phyloP scores from a whole-genome alignment of 2,888 invertebrate genomes.

The Pterostichus niger region DNA sequence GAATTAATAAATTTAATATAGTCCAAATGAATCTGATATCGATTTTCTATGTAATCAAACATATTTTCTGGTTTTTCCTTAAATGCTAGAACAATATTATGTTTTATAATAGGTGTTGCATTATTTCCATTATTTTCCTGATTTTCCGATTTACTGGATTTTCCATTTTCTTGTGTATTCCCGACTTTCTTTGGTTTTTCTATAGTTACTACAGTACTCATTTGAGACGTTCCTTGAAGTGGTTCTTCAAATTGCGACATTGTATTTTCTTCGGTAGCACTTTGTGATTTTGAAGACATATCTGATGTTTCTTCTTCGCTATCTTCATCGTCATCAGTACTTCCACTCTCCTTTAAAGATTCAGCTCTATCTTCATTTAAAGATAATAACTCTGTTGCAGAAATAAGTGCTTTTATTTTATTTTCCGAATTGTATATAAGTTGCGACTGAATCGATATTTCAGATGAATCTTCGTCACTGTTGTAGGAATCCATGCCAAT shows the following conservation, averaged over 20 bases:
- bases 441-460: slow-evolving; percentile 38
- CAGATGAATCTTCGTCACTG: slow-evolving; percentile 49
- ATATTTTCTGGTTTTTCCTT: slow-evolving; percentile 28
- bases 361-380: slow-evolving; percentile 7
- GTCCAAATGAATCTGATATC: slow-evolving; percentile 32
- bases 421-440: slow-evolving; percentile 43
- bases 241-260: not conserved
- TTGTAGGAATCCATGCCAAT: not conserved
- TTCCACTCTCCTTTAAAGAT: slow-evolving; percentile 5
- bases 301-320: slow-evolving; percentile 29
- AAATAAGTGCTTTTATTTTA: slow-evolving; percentile 14
- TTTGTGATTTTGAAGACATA: slow-evolving; percentile 14
- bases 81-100: slow-evolving; percentile 27
- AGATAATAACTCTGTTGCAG: not conserved
- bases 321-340: slow-evolving; percentile 16
- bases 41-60: slow-evolving; percentile 55
- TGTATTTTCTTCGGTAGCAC: slow-evolving; percentile 12
- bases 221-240: slow-evolving; percentile 25
- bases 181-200: not conserved
- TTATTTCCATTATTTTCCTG: not conserved
- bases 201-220: not conserved
- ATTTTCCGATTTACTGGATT: not conserved
- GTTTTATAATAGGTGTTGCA: slow-evolving; percentile 8
- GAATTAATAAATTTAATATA: slow-evolving; percentile 18
- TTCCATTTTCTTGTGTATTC: slow-evolving; percentile 18